phyloP scores from a whole-genome alignment of 2,888 invertebrate genomes.

The Cartodere bifasciata region DNA sequence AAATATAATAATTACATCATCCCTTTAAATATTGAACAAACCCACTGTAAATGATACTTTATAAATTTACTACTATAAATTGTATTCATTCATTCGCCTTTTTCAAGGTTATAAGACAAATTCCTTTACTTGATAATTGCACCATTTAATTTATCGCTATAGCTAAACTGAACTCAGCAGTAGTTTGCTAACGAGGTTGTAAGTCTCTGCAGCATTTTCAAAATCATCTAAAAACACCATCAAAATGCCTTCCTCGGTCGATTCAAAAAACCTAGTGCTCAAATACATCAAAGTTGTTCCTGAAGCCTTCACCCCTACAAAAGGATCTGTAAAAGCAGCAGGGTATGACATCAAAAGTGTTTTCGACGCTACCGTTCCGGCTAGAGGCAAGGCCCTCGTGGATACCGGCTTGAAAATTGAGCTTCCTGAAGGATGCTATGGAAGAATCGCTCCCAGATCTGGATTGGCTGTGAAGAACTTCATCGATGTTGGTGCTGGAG shows the following conservation, averaged over 20 bases:
- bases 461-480: constrained; percentile 90
- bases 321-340: constrained; percentile 77
- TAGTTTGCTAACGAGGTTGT: no score
- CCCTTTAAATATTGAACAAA: no score
- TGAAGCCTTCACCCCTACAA: constrained; percentile 70
- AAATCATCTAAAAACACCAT: no score
- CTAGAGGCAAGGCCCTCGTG: constrained; percentile 71
- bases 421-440: constrained; percentile 85
- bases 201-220: no score
- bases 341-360: constrained; percentile 90
- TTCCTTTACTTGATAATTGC: no score
- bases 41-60: no score
- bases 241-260: constrained; percentile 20
- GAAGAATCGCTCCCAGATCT: constrained; percentile 87
- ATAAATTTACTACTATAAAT: no score
- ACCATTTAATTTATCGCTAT: no score
- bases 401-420: constrained; percentile 90
- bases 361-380: constrained; percentile 70
- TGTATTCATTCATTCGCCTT: no score
- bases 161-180: no score
- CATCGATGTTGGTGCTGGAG: constrained; percentile 96
- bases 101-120: no score
- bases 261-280: constrained; percentile 17
- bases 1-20: no score
- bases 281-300: constrained; percentile 67